Evolutionary conservation across 2,797 vertebrate genomes (phyloP).

Genomic region (Pteronotus mesoamericanus): DNA sequence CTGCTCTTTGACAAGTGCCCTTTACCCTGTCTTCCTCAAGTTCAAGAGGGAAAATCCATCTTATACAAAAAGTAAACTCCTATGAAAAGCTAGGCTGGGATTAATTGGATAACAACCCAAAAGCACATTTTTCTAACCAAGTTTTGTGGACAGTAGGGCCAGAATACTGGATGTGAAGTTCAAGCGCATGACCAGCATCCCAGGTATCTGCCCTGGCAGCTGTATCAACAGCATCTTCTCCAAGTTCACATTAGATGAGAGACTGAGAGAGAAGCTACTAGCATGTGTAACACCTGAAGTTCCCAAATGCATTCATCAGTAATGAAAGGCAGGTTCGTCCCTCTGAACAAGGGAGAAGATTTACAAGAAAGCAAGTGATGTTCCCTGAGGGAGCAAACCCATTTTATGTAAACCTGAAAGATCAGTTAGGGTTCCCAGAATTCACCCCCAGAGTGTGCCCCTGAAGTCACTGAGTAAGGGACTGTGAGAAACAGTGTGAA

Average conservation of each 20-base stretch:
- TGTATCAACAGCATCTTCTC: not conserved
- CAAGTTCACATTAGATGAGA: not conserved
- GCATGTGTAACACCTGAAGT: not conserved
- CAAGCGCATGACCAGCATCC: not conserved
- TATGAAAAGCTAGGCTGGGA: not conserved
- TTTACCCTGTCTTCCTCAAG: not conserved
- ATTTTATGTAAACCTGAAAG: slow-evolving; percentile 72
- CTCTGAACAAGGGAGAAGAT: slow-evolving; percentile 29
- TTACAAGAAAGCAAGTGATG: slow-evolving; percentile 65
- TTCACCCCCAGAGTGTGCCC: slow-evolving; percentile 59
- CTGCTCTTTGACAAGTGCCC: not conserved
- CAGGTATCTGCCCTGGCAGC: not conserved
- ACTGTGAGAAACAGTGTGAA: slow-evolving; percentile 72
- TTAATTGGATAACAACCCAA: fast-evolving
- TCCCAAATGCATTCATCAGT: not conserved
- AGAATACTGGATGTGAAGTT: not conserved
- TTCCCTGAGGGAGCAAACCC: slow-evolving; percentile 63
- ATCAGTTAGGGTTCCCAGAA: slow-evolving; percentile 79
- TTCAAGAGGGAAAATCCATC: not conserved
- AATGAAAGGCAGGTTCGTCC: not conserved
- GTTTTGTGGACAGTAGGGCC: not conserved
- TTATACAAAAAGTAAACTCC: not conserved
- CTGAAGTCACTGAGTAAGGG: slow-evolving; percentile 45
- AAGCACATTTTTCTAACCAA: not conserved
- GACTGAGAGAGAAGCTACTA: not conserved